A percentile compares a stretch with the other conserved stretches of the same genome.
Conservation (phyloP, 2,888 invertebrate species). For the Trachelus stipa region DNA sequence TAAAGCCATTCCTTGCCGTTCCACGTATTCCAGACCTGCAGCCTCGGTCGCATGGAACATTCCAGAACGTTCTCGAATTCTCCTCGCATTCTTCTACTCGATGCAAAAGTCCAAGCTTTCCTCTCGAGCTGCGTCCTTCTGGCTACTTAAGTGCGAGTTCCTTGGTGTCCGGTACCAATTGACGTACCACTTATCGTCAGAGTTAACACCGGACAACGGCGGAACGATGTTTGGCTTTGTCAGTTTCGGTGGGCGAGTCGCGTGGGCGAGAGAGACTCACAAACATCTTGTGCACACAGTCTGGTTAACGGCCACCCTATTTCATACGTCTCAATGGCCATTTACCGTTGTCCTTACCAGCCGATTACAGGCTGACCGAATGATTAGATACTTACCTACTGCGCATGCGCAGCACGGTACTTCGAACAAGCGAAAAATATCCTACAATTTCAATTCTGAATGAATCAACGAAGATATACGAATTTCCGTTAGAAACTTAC, state of each 20-base stretch:
- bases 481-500: neutral
- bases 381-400: neutral
- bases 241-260: conserved; percentile 41
- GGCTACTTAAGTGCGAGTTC: conserved; percentile 18
- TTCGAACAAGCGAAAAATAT: neutral
- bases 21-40: neutral
- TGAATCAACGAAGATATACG: neutral
- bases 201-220: conserved; percentile 36
- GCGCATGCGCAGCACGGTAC: neutral
- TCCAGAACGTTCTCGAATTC: neutral
- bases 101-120: neutral
- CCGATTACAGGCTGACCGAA: neutral
- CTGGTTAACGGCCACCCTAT: conserved; percentile 18
- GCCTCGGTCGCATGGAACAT: neutral
- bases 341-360: neutral
- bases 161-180: conserved; percentile 38
- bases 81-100: neutral
- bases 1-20: neutral
- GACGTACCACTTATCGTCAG: conserved; percentile 44
- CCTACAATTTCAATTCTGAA: neutral
- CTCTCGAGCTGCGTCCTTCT: neutral
- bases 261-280: conserved; percentile 40
- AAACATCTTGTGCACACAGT: conserved; percentile 42
- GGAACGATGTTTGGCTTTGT: conserved; percentile 15
- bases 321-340: neutral